Evolutionary conservation across 1,140 invertebrate genomes (phyloP).

Genomic region (Dinothrombium tinctorium): DNA sequence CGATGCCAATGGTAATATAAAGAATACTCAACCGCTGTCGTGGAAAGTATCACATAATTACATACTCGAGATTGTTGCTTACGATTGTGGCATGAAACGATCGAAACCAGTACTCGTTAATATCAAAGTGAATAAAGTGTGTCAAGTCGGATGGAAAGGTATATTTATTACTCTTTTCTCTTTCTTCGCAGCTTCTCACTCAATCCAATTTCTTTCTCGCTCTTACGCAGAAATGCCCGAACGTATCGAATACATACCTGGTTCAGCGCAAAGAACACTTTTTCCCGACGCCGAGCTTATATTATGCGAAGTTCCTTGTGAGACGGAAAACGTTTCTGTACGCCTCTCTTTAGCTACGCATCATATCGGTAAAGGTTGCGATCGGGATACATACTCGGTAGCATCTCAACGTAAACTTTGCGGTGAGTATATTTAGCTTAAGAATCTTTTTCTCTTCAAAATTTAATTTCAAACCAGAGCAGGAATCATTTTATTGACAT

Average conservation of each 20-base stretch:
- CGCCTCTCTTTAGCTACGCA: slow-evolving; percentile 44
- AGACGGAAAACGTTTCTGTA: slow-evolving; percentile 30
- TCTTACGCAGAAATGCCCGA: slow-evolving; percentile 42
- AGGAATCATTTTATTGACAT: background rate
- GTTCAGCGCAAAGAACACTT: slow-evolving; percentile 45
- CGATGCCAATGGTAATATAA: slow-evolving; percentile 63
- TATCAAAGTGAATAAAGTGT: slow-evolving; percentile 58
- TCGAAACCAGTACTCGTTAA: slow-evolving; percentile 73
- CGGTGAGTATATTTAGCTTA: slow-evolving; percentile 27
- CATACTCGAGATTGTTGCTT: slow-evolving; percentile 80
- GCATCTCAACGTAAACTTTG: slow-evolving; percentile 69
- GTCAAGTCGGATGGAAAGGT: slow-evolving; percentile 51
- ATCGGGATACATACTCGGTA: slow-evolving; percentile 69
- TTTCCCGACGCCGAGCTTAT: slow-evolving; percentile 64
- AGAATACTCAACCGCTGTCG: slow-evolving; percentile 69
- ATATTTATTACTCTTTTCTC: too few relatives aligned
- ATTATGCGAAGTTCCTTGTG: slow-evolving; percentile 61
- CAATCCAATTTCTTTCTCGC: slow-evolving; percentile 8
- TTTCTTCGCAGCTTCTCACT: background rate
- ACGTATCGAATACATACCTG: slow-evolving; percentile 68
- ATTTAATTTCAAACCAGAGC: background rate
- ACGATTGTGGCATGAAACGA: slow-evolving; percentile 73
- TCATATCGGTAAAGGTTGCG: slow-evolving; percentile 68
- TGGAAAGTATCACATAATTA: slow-evolving; percentile 80
- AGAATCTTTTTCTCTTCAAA: background rate